Conservation (phyloP, 2,888 invertebrate species). For the Stenurella melanura region DNA sequence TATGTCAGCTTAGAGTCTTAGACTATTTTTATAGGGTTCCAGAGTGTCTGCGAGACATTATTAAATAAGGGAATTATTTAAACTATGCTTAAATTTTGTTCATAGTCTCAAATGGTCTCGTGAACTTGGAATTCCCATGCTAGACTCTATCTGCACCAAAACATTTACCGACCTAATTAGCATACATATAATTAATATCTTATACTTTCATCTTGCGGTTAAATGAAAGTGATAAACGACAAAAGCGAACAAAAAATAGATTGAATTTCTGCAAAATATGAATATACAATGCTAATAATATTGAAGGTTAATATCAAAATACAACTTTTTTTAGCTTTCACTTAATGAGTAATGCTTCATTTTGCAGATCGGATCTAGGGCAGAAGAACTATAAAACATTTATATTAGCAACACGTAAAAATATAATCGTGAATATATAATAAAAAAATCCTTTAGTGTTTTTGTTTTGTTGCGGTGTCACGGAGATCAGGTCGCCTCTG, state of each 20-base stretch:
- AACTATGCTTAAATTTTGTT: too few relatives aligned
- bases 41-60: too few relatives aligned
- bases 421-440: too few relatives aligned
- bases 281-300: neutral
- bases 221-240: slow-evolving; percentile 17
- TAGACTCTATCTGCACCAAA: neutral
- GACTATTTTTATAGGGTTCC: too few relatives aligned
- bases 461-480: too few relatives aligned
- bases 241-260: neutral
- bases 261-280: neutral
- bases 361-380: neutral
- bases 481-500: too few relatives aligned
- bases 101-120: too few relatives aligned
- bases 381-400: neutral
- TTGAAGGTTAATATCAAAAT: slow-evolving; percentile 9
- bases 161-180: neutral
- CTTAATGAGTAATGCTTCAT: neutral
- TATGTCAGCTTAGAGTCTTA: too few relatives aligned
- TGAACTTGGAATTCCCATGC: neutral
- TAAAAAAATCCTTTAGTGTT: too few relatives aligned
- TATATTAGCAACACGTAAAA: too few relatives aligned
- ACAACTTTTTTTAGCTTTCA: slow-evolving; percentile 15
- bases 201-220: slow-evolving; percentile 21
- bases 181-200: neutral
- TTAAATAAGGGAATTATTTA: too few relatives aligned